Base-by-base conservation (phyloP, 2,113 vertebrate genomes). In the Myrmecophaga tridactyla region DNA sequence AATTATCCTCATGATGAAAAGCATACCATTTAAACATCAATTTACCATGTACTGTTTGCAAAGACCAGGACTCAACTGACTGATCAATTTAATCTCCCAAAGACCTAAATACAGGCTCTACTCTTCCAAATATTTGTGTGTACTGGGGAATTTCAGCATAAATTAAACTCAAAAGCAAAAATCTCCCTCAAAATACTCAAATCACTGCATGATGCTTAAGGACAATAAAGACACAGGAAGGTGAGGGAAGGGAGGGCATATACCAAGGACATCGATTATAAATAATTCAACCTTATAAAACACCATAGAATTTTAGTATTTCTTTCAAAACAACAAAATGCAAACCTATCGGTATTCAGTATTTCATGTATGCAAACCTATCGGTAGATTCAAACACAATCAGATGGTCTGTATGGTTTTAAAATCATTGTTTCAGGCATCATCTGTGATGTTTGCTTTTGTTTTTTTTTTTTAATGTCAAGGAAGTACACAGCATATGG, bases 1-100 rank as follows among this genome's bases (percentile, higher is more conserved):
- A 93, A 95, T 94, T 70, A 92, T 72, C 7, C 36, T 43, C 65
- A 43, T 36, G 70, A 63, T 21, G 85, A 81, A 92, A 90, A 70
- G 29, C 13, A 72, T 13, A 1, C 13, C 43, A 76, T 90, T 93
- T 88, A 65, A 96, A 88, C 10, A 87, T 39, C 31, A 76, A 23
- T 51, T n/a, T 77, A 67, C 14, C 88, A 36, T 41, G 70, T 93
- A 89, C 41, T 84, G 62, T 85, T 85, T 85, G 77, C 43, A 77
- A 12, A 92, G 20, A 96, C 23, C 20, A 93, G 34, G n/a, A 96
- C 9, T 83, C 63, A 72, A 87, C 2, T 65, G 62, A 86, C 3
- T 81, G 31, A 76, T 63, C 27, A 56, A 62, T 25, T 77, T 88
- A 62, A 12, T 39, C 77, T 86, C 41, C 36, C 75, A 78, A 92